A percentile compares a stretch with the other conserved stretches of the same genome.
These are phyloP conservation scores for Erpetoichthys calabaricus DNA, from an alignment of 2,797 vertebrate species.

Conservation along the genomic window DNA sequence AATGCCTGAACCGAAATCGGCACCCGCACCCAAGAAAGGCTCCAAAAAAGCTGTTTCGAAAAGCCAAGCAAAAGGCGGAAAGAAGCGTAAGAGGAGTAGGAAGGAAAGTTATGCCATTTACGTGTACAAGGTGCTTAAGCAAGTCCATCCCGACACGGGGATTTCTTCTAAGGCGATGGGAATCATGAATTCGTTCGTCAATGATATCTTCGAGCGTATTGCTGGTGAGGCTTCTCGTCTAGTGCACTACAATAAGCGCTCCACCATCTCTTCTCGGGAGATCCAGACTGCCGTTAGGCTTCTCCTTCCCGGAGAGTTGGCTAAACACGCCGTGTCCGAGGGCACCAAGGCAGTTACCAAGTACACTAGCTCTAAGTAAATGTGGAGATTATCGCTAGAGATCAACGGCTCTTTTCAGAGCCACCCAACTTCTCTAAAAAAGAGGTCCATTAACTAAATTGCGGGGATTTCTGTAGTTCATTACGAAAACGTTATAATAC, in stretches of 20 bases:
- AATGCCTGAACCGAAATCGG: too few species aligned
- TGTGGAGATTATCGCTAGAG: neutral
- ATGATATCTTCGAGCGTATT: conserved; percentile 9
- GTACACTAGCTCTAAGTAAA: neutral
- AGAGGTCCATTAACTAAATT: neutral
- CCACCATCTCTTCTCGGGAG: too few species aligned
- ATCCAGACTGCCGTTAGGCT: too few species aligned
- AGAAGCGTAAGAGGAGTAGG: neutral
- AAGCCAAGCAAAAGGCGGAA: neutral
- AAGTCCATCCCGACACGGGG: conserved; percentile 2
- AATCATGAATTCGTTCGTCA: conserved; percentile 1
- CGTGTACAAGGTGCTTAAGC: neutral
- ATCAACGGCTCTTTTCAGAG: neutral
- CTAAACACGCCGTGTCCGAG: neutral
- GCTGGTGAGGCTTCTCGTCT: conserved; percentile 18
- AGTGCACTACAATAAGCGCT: conserved; percentile 1
- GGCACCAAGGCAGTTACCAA: neutral
- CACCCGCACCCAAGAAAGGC: too few species aligned
- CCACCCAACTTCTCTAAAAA: neutral
- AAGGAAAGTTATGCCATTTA: neutral
- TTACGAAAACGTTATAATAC: too few species aligned
- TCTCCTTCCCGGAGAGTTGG: neutral
- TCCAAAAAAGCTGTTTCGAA: too few species aligned
- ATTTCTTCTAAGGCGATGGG: conserved; percentile 19
- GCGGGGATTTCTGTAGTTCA: too few species aligned